Evolutionary conservation across 2,888 invertebrate genomes (phyloP), one percentile per base, ranked within the genome.

Genomic region (Salpingus planirostris): DNA sequence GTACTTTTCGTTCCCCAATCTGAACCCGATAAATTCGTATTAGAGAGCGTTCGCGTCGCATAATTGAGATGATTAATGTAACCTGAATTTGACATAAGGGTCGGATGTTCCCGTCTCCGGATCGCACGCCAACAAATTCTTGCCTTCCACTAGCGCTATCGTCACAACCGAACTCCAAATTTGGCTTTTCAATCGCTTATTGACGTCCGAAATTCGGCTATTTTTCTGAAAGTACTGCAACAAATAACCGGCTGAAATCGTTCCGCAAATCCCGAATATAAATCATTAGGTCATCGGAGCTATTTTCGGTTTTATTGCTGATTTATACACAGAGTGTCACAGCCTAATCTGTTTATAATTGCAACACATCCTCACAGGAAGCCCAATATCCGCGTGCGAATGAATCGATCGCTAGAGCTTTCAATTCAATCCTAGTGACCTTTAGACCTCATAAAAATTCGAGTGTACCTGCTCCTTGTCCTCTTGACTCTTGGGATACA

Each of bases 101-200:
- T 95, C 93, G 48, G 83, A 86, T 40, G 87, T 76, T 43, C 90
- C 82, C n/a, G 78, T 78, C 54, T 91, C 91, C 47, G 86, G 74
- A 59, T 91, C 89, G 76, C 89, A 84, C 0, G 86, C 79, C 2
- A 84, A 76, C 35, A 97, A 74, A 60, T 91, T 86, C 67, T 82
- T 88, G 7, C 92, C 96, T 65, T 97, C 95, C 13, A 97, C 89
- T 44, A 98, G 71, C n/a, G 96, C 84, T 49, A 97, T 88, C 37
- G 95, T 97, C 21, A 98, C 93, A 34, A 95, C 91, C 2, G 91
- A 90, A 59, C 88, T 91, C 96, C 96, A 97, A 60, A 93, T 89
- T 67, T 96, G 95, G 14, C 87, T 90, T 65, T 93, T 95, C 31
- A 91, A 67, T 38, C 84, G 71, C 57, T 82, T 80, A 58, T 85